Conservation (phyloP, 1,140 invertebrate genomes). For the Scaptodrosophila lebanonensis region DNA sequence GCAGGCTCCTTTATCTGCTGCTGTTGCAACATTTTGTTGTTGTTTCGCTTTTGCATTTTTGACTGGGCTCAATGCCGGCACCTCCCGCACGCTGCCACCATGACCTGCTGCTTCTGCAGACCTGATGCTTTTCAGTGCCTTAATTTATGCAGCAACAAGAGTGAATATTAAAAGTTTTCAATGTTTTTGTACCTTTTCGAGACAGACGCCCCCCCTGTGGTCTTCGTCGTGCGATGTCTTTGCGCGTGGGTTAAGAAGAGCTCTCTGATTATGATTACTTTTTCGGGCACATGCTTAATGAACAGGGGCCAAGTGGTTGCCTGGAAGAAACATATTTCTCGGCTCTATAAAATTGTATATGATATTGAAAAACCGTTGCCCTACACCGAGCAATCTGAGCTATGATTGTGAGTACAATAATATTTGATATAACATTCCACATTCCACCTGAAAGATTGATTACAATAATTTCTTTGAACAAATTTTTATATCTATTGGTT, state of each 20-base stretch:
- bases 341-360: background rate
- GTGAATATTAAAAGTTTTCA: conserved; percentile 73
- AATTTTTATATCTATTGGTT: too few species aligned
- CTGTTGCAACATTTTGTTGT: conserved; percentile 10
- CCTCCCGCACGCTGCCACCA: background rate
- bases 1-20: conserved; percentile 51
- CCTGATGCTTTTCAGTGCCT: conserved; percentile 32
- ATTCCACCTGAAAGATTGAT: too few species aligned
- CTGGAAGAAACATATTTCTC: background rate
- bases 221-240: conserved; percentile 25
- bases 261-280: conserved; percentile 58
- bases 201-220: conserved; percentile 20
- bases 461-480: too few species aligned
- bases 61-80: conserved; percentile 11
- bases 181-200: conserved; percentile 57
- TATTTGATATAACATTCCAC: too few species aligned
- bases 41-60: conserved; percentile 41
- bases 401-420: too few species aligned
- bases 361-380: too few species aligned
- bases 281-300: conserved; percentile 52
- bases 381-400: too few species aligned
- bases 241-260: conserved; percentile 18
- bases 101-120: background rate
- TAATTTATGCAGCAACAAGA: conserved; percentile 70
- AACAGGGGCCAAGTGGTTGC: conserved; percentile 14